Evolutionary conservation across 1,140 invertebrate species (phyloP).

Genomic region (Sitodiplosis mosellana): DNA sequence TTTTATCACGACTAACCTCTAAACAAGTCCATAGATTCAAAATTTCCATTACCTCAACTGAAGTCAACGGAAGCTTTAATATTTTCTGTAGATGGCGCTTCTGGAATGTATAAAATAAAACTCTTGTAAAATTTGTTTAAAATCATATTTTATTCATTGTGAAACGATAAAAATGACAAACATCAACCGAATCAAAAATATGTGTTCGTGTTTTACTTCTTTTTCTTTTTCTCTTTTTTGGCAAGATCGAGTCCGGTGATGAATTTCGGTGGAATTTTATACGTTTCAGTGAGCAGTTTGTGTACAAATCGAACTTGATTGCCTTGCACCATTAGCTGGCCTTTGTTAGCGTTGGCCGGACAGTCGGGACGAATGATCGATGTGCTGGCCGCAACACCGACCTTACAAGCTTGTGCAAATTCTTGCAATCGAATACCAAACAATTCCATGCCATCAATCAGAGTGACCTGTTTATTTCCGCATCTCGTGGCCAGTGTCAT

Average conservation of each 20-base stretch:
- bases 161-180: too few relatives aligned
- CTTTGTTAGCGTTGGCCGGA: conserved; percentile 36
- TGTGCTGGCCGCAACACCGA: conserved; percentile 67
- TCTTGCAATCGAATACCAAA: conserved; percentile 64
- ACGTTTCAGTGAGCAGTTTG: conserved; percentile 49
- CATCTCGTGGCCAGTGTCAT: conserved; percentile 58
- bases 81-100: too few relatives aligned
- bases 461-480: conserved; percentile 81
- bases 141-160: too few relatives aligned
- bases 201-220: conserved; percentile 4
- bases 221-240: conserved; percentile 36
- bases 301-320: conserved; percentile 69
- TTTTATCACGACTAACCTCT: too few relatives aligned
- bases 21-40: too few relatives aligned
- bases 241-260: conserved; percentile 45
- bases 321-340: conserved; percentile 73
- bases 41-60: too few relatives aligned
- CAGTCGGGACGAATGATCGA: conserved; percentile 49
- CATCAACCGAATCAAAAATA: too few relatives aligned
- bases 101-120: too few relatives aligned
- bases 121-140: too few relatives aligned
- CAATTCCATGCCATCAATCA: conserved; percentile 70
- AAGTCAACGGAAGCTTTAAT: too few relatives aligned
- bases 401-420: conserved; percentile 67
- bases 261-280: conserved; percentile 42